phyloP scores from a whole-genome alignment of 2,113 vertebrate genomes.

The Garra rufa region DNA sequence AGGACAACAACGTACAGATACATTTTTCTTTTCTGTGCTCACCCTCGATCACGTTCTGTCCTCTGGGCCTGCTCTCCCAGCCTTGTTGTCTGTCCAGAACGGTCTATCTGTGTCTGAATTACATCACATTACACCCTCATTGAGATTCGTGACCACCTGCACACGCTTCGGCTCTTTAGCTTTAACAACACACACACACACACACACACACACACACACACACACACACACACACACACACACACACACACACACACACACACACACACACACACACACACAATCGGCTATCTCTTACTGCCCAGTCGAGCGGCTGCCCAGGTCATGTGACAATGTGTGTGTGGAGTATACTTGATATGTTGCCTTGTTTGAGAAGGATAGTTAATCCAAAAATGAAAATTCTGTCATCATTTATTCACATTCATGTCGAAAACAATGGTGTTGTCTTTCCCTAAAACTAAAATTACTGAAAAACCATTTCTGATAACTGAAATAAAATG shows the following conservation, averaged over 20 bases:
- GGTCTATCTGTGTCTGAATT: constrained; percentile 32
- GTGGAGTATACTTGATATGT: constrained; percentile 1
- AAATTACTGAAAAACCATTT: background rate
- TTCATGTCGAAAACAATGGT: background rate
- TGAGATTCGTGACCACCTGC: constrained; percentile 72
- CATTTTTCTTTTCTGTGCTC: constrained; percentile 8
- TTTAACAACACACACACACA: constrained; percentile 59
- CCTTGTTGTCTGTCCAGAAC: constrained; percentile 55
- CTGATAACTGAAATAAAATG: background rate
- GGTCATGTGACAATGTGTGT: constrained; percentile 14
- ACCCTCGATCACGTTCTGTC: constrained; percentile 7
- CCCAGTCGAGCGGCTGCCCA: constrained; percentile 18
- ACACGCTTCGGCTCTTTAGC: constrained; percentile 61
- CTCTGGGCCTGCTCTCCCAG: constrained; percentile 41
- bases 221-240: background rate
- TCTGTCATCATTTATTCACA: background rate
- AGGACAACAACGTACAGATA: background rate
- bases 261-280: background rate
- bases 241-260: background rate
- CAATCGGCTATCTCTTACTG: constrained; percentile 43
- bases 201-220: background rate
- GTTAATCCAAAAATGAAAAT: background rate
- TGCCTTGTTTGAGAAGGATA: background rate
- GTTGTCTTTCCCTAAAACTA: background rate
- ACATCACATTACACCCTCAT: constrained; percentile 52